Conservation (phyloP, 2,888 invertebrate genomes). For the Punctoribates punctum region DNA sequence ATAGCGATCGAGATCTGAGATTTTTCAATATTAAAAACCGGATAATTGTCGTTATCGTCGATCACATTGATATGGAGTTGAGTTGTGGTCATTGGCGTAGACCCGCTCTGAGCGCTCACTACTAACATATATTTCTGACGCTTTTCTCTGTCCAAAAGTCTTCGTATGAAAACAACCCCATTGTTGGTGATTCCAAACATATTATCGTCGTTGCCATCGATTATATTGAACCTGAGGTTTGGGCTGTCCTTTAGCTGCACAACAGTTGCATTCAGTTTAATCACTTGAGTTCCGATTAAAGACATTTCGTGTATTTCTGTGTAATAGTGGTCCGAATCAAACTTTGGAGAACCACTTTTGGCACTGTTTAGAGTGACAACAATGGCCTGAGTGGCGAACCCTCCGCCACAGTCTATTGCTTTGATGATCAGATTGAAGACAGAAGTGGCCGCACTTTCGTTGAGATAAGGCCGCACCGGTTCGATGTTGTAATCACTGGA, state of each 20-base stretch:
- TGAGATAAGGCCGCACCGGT: constrained; percentile 65
- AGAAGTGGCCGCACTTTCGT: constrained; percentile 50
- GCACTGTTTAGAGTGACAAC: constrained; percentile 29
- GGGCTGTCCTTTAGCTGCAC: neutral
- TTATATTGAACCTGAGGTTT: constrained; percentile 22
- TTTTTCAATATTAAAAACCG: constrained; percentile 66
- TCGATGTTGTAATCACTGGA: constrained; percentile 64
- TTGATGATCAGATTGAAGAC: constrained; percentile 64
- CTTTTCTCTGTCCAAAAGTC: constrained; percentile 80
- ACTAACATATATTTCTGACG: constrained; percentile 77
- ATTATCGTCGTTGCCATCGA: constrained; percentile 41
- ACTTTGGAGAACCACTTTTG: constrained; percentile 66
- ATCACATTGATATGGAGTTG: constrained; percentile 75
- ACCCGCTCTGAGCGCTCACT: constrained; percentile 72
- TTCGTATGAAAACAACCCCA: constrained; percentile 39
- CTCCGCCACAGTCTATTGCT: constrained; percentile 73
- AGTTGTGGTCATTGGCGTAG: constrained; percentile 77
- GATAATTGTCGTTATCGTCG: constrained; percentile 92
- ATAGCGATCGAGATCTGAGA: constrained; percentile 60
- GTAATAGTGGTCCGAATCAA: constrained; percentile 79
- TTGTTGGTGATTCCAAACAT: constrained; percentile 58
- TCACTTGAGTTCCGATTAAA: constrained; percentile 80
- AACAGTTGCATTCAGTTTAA: constrained; percentile 52
- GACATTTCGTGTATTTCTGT: constrained; percentile 82
- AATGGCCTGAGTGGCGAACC: constrained; percentile 35